These are phyloP conservation scores for Euglossa dilemma DNA, from an alignment of 1,140 invertebrate genomes.

Conservation along the genomic window DNA sequence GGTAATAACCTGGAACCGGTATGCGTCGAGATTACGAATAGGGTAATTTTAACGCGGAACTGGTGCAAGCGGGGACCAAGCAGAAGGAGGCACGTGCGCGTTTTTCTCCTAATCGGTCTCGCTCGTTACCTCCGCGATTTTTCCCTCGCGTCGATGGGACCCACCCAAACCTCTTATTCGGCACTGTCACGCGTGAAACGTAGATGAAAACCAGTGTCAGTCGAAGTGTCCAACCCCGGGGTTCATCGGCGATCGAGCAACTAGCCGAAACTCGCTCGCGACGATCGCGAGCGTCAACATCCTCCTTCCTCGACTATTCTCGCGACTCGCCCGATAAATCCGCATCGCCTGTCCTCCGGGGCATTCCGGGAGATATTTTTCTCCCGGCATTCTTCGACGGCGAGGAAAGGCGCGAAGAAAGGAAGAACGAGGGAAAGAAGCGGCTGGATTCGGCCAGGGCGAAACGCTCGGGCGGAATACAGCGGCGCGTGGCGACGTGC, in stretches of 20 bases:
- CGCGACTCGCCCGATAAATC: not conserved
- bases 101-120: not conserved
- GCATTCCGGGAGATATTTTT: not conserved
- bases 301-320: constrained; percentile 10
- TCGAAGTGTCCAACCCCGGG: too few relatives aligned
- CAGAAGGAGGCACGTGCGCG: too few relatives aligned
- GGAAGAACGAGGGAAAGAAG: constrained; percentile 40
- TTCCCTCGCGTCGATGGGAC: not conserved
- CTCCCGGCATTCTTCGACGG: constrained; percentile 2
- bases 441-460: constrained; percentile 63
- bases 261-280: too few relatives aligned
- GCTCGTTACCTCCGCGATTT: not conserved
- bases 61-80: too few relatives aligned
- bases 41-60: too few relatives aligned
- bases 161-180: not conserved
- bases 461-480: constrained; percentile 61
- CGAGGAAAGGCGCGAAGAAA: constrained; percentile 4
- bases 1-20: too few relatives aligned
- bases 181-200: too few relatives aligned
- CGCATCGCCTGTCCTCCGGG: too few relatives aligned
- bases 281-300: not conserved
- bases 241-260: not conserved
- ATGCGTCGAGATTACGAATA: too few relatives aligned
- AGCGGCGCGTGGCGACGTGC: constrained; percentile 8
- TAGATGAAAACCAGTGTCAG: not conserved